Evolutionary conservation across 1,140 invertebrate genomes (phyloP).

Genomic region (Cydia pomonella): DNA sequence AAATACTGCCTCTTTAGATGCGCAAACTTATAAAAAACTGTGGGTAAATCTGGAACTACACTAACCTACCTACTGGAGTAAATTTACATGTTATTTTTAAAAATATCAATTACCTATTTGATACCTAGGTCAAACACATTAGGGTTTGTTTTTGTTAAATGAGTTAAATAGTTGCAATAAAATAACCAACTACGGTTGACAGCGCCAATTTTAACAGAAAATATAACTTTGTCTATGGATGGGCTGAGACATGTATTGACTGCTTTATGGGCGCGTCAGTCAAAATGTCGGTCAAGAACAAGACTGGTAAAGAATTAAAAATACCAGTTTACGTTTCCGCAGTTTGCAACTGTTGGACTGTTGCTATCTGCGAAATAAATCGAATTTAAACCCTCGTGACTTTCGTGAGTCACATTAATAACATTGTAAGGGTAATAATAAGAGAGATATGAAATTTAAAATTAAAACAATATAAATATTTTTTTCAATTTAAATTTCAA

Average conservation of each 20-base stretch:
- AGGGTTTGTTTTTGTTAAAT: no score
- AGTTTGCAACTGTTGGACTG: not conserved
- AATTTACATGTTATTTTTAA: not conserved
- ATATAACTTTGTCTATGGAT: slow-evolving; percentile 4
- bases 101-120: no score
- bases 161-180: not conserved
- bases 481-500: no score
- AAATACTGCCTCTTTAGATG: slow-evolving; percentile 8
- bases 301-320: slow-evolving; percentile 27
- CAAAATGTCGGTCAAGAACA: slow-evolving; percentile 29
- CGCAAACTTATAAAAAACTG: slow-evolving; percentile 7
- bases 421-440: no score
- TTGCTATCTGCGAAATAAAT: not conserved
- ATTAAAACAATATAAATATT: no score
- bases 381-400: not conserved
- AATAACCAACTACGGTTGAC: not conserved
- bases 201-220: not conserved
- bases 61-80: not conserved
- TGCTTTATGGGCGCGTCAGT: slow-evolving; percentile 18
- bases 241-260: slow-evolving; percentile 23
- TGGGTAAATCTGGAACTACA: not conserved
- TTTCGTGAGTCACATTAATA: not conserved
- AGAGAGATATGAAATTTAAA: no score
- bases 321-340: slow-evolving; percentile 21
- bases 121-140: no score